Conservation (phyloP, 1,140 invertebrate species). For the Dendroctonus ponderosae region DNA sequence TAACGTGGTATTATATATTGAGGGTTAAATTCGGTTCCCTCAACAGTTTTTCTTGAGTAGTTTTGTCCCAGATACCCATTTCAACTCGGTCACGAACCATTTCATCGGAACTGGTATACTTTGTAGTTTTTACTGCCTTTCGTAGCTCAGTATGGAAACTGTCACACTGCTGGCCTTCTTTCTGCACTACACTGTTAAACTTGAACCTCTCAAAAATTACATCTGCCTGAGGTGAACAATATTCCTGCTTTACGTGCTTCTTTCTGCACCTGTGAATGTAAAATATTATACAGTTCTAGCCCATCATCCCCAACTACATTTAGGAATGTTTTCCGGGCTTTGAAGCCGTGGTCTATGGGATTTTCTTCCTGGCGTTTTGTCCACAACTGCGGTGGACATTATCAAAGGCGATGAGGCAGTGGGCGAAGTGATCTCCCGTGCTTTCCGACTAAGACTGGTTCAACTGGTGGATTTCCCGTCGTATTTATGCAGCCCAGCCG, state of each 20-base stretch:
- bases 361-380: too few relatives aligned
- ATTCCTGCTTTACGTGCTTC: constrained; percentile 12
- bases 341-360: too few relatives aligned
- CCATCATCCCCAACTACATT: neutral
- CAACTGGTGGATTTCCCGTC: too few relatives aligned
- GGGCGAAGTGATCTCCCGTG: too few relatives aligned
- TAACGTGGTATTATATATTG: too few relatives aligned
- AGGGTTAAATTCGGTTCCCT: constrained; percentile 41
- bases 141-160: constrained; percentile 39
- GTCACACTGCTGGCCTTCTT: constrained; percentile 42
- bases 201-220: constrained; percentile 38
- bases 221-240: constrained; percentile 41
- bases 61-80: constrained; percentile 34
- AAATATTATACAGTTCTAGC: constrained; percentile 11
- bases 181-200: constrained; percentile 39
- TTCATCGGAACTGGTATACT: constrained; percentile 35
- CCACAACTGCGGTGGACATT: too few relatives aligned
- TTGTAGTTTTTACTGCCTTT: constrained; percentile 38
- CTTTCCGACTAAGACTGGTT: too few relatives aligned
- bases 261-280: neutral
- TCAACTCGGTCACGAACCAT: constrained; percentile 40
- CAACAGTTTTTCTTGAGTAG: constrained; percentile 43
- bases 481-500: too few relatives aligned
- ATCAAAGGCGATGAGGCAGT: too few relatives aligned
- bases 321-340: too few relatives aligned